These are phyloP conservation scores for Acrobasis consociella DNA, from an alignment of 2,888 invertebrate genomes.

Conservation along the genomic window DNA sequence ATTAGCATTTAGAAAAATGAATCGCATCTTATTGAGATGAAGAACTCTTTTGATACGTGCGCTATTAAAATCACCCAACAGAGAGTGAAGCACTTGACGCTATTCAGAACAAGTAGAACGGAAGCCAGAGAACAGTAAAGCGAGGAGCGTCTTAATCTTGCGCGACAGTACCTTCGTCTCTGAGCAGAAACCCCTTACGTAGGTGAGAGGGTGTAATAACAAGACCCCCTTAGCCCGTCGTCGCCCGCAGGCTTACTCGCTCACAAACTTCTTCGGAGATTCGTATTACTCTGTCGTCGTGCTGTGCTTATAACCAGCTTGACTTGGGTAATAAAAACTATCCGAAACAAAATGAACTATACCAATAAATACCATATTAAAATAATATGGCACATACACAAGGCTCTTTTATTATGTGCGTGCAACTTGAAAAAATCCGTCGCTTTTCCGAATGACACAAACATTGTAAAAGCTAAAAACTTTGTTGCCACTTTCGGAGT, in stretches of 20 bases:
- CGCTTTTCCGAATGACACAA: slow-evolving; percentile 34
- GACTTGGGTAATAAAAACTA: slow-evolving; percentile 65
- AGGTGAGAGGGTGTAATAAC: slow-evolving; percentile 81
- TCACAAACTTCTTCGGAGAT: slow-evolving; percentile 72
- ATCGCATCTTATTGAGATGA: not conserved
- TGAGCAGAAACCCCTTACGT: slow-evolving; percentile 71
- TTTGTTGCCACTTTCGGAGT: slow-evolving; percentile 59
- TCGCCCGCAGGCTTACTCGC: slow-evolving; percentile 62
- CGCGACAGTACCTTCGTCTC: slow-evolving; percentile 70
- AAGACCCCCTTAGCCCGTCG: slow-evolving; percentile 61
- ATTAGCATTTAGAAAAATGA: not conserved
- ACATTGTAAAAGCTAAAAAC: slow-evolving; percentile 46
- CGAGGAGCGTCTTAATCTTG: slow-evolving; percentile 75
- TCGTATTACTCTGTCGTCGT: slow-evolving; percentile 71
- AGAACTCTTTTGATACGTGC: slow-evolving; percentile 33
- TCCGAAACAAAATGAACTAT: slow-evolving; percentile 60
- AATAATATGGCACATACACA: not conserved
- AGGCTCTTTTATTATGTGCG: not conserved
- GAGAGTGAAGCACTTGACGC: slow-evolving; percentile 54
- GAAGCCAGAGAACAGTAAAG: slow-evolving; percentile 68
- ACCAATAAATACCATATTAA: slow-evolving; percentile 36
- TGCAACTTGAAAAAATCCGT: slow-evolving; percentile 27
- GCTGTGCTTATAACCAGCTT: slow-evolving; percentile 66
- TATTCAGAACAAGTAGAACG: slow-evolving; percentile 60
- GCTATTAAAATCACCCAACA: slow-evolving; percentile 49